Evolutionary conservation across 2,888 invertebrate species (phyloP), one percentile per base, ranked within the genome.

Genomic region (Altica lythri): DNA sequence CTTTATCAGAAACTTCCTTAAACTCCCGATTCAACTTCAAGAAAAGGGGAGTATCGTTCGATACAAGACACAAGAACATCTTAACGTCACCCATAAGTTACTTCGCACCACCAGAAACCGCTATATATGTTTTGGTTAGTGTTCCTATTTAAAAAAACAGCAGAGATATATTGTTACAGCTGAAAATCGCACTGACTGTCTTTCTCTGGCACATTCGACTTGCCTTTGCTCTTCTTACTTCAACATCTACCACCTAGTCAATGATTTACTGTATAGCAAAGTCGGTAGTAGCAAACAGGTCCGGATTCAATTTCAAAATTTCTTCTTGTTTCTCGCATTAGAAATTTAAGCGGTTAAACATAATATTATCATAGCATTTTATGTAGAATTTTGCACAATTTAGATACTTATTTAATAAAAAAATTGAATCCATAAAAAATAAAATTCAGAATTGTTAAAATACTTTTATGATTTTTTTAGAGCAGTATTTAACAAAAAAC

Each of bases 81-180:
- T 66, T 66, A 63, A 68, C 63, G 65, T 64, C 63, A 62, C 64
- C 73, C 66, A 72, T 72, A 72, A 73, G 68, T 72, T 72, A 72
- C 70, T 69, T 68, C 68, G 68, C 68, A 68, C 70, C 69, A 69
- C 64, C 66, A 67, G 68, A 71, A 74, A 75, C 75, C 74, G 73
- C 75, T 75, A 74, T 74, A 75, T 74, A 74, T 74, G 75, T 75
- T 75, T 74, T 71, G 75, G 75, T 74, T 74, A 70, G 68, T 70
- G 67, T 68, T 65, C 68, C 68, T 68, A 69, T 69, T 67, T 57
- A 34, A 66, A 68, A 71, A 71, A 72, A 70, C 61, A 63, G 51
- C 63, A 60, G 65, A 72, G 73, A 73, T 73, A 73, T 73, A 73
- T 73, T 65, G 73, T 68, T 67, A 61, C 68, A 64, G 71, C 68